Conservation (phyloP, 2,888 invertebrate genomes). For the Hirtodrosophila histrioides region DNA sequence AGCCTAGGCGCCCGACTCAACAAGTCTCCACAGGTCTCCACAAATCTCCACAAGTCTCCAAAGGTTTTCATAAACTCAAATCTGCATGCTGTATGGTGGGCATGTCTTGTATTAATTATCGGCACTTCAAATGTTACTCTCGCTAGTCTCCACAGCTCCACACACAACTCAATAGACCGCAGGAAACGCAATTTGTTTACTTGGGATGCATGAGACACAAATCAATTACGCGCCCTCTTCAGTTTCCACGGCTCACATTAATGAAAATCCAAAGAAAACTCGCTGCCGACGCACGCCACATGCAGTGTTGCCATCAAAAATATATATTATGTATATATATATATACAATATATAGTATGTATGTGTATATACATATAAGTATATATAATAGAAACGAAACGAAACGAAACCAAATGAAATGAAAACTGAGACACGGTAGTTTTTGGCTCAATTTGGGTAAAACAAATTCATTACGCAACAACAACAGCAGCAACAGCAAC, state of each 20-base stretch:
- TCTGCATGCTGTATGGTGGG: no score
- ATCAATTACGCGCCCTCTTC: slow-evolving; percentile 70
- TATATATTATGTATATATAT: no score
- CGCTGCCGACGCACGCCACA: slow-evolving; percentile 53
- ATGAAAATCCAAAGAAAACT: slow-evolving; percentile 67
- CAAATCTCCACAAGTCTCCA: not conserved
- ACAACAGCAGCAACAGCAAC: slow-evolving; percentile 17
- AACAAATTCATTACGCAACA: slow-evolving; percentile 72
- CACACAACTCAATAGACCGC: slow-evolving; percentile 2
- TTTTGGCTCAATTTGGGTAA: slow-evolving; percentile 58
- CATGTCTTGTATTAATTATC: no score
- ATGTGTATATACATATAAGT: slow-evolving; percentile 14
- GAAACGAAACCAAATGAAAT: slow-evolving; percentile 39
- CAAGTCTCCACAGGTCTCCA: no score
- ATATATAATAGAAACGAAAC: slow-evolving; percentile 8
- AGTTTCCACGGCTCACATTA: slow-evolving; percentile 57
- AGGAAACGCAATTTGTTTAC: slow-evolving; percentile 58
- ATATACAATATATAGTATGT: no score
- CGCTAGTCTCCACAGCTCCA: not conserved
- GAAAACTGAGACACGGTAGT: slow-evolving; percentile 55
- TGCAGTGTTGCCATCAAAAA: slow-evolving; percentile 45
- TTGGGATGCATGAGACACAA: slow-evolving; percentile 59
- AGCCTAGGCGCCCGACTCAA: no score
- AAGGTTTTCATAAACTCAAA: not conserved
- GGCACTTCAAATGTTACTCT: no score